Evolutionary conservation across 1,140 invertebrate genomes (phyloP).

Genomic region (Cotesia chilonis): DNA sequence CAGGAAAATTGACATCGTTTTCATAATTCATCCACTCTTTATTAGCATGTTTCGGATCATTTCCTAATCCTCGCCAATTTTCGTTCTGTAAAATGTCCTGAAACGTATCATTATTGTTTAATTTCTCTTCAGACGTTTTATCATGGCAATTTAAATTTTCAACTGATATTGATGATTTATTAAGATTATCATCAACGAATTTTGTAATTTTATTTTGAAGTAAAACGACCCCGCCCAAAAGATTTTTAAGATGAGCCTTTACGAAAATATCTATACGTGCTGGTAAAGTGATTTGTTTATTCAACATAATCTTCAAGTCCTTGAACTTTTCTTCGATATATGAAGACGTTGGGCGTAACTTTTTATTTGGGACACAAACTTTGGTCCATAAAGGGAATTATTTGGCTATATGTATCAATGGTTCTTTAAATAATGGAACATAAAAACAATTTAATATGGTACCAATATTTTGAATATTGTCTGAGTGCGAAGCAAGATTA

Average conservation of each 20-base stretch:
- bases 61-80: neutral
- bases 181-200: neutral
- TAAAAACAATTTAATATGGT: neutral
- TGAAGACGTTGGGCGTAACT: neutral
- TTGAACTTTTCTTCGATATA: neutral
- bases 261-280: neutral
- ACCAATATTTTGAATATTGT: neutral
- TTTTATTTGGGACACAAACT: neutral
- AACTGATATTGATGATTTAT: too few species aligned
- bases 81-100: neutral
- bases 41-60: neutral
- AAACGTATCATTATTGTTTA: neutral
- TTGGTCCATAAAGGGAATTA: neutral
- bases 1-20: neutral
- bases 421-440: neutral
- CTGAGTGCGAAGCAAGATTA: neutral
- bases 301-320: neutral
- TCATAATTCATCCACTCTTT: neutral
- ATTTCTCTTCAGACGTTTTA: neutral
- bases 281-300: neutral
- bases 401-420: neutral
- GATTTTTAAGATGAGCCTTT: neutral
- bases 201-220: neutral
- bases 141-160: neutral
- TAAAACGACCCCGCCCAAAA: neutral